Evolutionary conservation across 1,140 invertebrate species (phyloP).

Genomic region (Microplitis mediator): DNA sequence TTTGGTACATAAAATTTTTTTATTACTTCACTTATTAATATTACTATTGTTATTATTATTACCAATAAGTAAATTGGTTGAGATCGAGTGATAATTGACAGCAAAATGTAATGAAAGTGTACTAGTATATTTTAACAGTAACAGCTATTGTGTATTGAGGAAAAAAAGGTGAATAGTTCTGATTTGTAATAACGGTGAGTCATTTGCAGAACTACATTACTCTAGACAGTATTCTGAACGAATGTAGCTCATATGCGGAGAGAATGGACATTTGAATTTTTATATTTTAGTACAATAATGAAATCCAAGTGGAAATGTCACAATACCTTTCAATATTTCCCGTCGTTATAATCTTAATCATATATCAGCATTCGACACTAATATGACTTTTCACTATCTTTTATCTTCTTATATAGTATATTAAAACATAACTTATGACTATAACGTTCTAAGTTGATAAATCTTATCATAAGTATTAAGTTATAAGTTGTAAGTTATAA

Average conservation of each 20-base stretch:
- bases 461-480: too few species aligned
- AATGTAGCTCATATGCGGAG: background rate
- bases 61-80: background rate
- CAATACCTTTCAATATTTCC: background rate
- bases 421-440: too few species aligned
- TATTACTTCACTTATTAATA: too few species aligned
- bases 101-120: background rate
- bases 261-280: conserved; percentile 18
- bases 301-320: background rate
- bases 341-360: too few species aligned
- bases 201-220: background rate
- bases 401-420: too few species aligned
- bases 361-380: too few species aligned
- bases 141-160: background rate
- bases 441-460: too few species aligned
- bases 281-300: background rate
- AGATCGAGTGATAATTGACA: background rate
- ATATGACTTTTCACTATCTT: too few species aligned
- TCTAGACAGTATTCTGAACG: background rate
- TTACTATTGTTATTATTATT: background rate
- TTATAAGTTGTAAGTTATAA: background rate
- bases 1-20: too few species aligned
- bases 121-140: background rate
- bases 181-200: conserved; percentile 16
- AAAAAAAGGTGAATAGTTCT: background rate